Evolutionary conservation across 2,113 vertebrate genomes (phyloP).

Genomic region (Maylandia zebra): DNA sequence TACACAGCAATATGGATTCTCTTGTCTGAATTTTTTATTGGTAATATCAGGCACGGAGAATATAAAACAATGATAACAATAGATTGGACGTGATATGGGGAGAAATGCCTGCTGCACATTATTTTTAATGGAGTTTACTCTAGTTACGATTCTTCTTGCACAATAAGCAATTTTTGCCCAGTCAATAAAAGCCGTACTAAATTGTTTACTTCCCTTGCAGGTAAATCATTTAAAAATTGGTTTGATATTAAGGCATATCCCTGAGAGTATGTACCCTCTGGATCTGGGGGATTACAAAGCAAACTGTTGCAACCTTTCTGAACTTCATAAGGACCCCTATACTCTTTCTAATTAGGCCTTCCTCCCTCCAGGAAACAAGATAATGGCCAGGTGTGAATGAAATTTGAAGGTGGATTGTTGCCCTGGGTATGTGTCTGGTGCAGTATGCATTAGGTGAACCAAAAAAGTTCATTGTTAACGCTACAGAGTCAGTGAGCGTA

Average conservation of each 20-base stretch:
- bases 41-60: slow-evolving; percentile 35
- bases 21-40: slow-evolving; percentile 43
- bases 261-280: slow-evolving; percentile 36
- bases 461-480: slow-evolving; percentile 41
- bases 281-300: slow-evolving; percentile 59
- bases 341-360: slow-evolving; percentile 55
- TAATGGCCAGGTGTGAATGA: slow-evolving; percentile 40
- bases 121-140: slow-evolving; percentile 58
- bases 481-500: neutral
- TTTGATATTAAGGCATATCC: slow-evolving; percentile 61
- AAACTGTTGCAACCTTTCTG: slow-evolving; percentile 42
- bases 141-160: slow-evolving; percentile 52
- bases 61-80: slow-evolving; percentile 53
- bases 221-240: slow-evolving; percentile 69
- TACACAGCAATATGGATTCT: slow-evolving; percentile 22
- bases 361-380: slow-evolving; percentile 24
- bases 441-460: slow-evolving; percentile 12
- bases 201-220: slow-evolving; percentile 66
- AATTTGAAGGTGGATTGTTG: slow-evolving; percentile 21
- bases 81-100: neutral
- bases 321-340: slow-evolving; percentile 29
- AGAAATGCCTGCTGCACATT: slow-evolving; percentile 9
- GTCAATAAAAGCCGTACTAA: slow-evolving; percentile 59
- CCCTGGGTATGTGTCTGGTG: neutral
- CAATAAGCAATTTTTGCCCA: slow-evolving; percentile 54